Evolutionary conservation across 2,797 vertebrate species (phyloP), one percentile per base, ranked within the genome.

Genomic region (Philypnodon macrostomus): DNA sequence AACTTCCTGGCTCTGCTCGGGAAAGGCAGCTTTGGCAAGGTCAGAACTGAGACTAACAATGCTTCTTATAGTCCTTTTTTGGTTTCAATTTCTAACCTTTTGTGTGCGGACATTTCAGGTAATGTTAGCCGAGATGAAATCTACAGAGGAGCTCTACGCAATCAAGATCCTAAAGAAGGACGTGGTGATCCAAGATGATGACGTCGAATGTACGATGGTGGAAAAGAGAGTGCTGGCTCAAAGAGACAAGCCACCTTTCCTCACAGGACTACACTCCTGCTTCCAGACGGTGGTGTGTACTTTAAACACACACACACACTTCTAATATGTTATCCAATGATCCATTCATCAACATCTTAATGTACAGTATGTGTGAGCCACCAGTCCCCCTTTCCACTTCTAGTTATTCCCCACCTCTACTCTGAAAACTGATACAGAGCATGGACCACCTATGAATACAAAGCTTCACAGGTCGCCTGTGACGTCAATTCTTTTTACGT

Each of bases 141-240:
- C 92, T 0, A 89, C 93, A 0, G 94, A 97, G 58, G 94, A 97
- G 63, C 92, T 99, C 27, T 99, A 93, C 0, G 96, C 96, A 32
- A 82, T 98, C 80, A 99, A 99, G 82, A 99, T 99, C 80, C 83
- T 99, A 69, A 99, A 99, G 70, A 99, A 99, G 63, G 96, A 99
- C 0, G 96, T 99, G 10, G 95, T 99, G 73, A 99, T 99, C 77
- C 96, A 99, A 79, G 96, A 98, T 0, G 96, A 99, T 0, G 96
- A 99, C 0, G 95, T 99, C 2, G 96, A 99, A 61, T 99, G 96
- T 61, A 98, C 96, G 5, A 97, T 99, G 96, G 93, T 99, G 58
- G 96, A 99, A 63, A 99, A 99, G 74, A 85, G 96, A 9, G 96
- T 99, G 1, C 73, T 99, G 61, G 96, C 95, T 0, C 85, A 95